Evolutionary conservation across 37 sponge, comb jelly and placozoan genomes (phyloP), one percentile per base, ranked within the genome.

Genomic region (Bolinopsis microptera): DNA sequence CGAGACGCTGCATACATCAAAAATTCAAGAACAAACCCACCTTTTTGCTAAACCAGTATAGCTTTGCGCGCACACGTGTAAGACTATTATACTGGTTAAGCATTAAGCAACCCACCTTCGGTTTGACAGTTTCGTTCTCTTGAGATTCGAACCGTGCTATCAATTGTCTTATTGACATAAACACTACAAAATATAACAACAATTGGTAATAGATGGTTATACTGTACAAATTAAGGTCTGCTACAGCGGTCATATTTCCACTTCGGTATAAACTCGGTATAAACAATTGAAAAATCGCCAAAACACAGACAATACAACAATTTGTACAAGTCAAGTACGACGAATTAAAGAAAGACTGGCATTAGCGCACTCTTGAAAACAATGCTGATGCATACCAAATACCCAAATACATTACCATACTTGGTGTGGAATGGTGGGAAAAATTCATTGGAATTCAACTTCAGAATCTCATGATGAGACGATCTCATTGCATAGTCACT

Each of bases 101-200:
- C n/a, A n/a, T n/a, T n/a, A n/a, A n/a, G n/a, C n/a, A n/a, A n/a
- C 61, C 13, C 5, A 48, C 61, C 61, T 48, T 48, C 61, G 61
- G 61, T 48, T 5, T 13, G 5, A 48, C 61, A 48, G 61, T 5
- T 18, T 13, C 61, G 13, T 48, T 48, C 5, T 70, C 30, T 70
- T 22, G 74, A 26, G 74, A 70, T 70, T 70, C 74, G 21, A 70
- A 70, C 74, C 74, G 74, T 5, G 74, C 74, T 22, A 70, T 70
- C 16, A 70, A n/a, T 24, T 70, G 28, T n/a, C 74, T 70, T 3
- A 70, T 70, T 70, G 74, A 70, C 74, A 70, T 70, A 5, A 22
- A 70, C 3, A 28, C 74, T 70, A 70, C 2, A 26, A 70, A 28
- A 70, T 70, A 48, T 48, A 48, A 13, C 13, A 48, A 48, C 61